Evolutionary conservation across 2,888 invertebrate species (phyloP).

Genomic region (Melinopterus prodromus): DNA sequence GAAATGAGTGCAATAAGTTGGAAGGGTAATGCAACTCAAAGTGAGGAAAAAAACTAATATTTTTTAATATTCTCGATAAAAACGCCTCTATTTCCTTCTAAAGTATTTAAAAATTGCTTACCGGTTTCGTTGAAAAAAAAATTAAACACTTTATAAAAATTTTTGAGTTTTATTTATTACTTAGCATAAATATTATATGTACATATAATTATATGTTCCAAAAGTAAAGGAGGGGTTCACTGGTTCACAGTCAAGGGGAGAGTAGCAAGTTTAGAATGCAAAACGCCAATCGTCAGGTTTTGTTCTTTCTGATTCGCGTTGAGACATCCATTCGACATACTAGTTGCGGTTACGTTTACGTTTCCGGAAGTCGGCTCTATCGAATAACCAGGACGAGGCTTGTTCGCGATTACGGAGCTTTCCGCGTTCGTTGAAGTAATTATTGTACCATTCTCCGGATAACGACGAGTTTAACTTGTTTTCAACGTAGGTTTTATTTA

Average conservation of each 20-base stretch:
- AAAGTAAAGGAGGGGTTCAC: slow-evolving; percentile 8
- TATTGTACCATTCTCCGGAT: slow-evolving; percentile 52
- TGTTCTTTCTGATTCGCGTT: slow-evolving; percentile 46
- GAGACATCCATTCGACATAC: slow-evolving; percentile 55
- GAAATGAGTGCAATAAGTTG: no score
- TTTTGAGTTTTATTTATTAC: slow-evolving; percentile 24
- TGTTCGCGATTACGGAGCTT: slow-evolving; percentile 47
- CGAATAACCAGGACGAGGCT: slow-evolving; percentile 50
- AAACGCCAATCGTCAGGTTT: slow-evolving; percentile 37
- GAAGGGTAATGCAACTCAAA: no score
- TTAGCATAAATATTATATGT: slow-evolving; percentile 7
- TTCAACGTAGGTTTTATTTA: slow-evolving; percentile 29
- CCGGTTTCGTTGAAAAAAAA: no score
- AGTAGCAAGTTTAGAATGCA: slow-evolving; percentile 21
- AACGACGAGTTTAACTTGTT: slow-evolving; percentile 27
- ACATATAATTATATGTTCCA: background rate
- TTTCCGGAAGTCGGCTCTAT: slow-evolving; percentile 47
- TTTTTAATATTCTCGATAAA: no score
- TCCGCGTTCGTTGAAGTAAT: slow-evolving; percentile 47
- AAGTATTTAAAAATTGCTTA: no score
- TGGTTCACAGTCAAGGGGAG: slow-evolving; percentile 8
- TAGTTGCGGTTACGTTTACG: slow-evolving; percentile 52
- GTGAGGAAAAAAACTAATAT: no score
- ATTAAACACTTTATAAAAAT: slow-evolving; percentile 10
- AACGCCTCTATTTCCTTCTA: no score